Evolutionary conservation across 2,888 invertebrate genomes (phyloP).

Genomic region (Unio pictorum): DNA sequence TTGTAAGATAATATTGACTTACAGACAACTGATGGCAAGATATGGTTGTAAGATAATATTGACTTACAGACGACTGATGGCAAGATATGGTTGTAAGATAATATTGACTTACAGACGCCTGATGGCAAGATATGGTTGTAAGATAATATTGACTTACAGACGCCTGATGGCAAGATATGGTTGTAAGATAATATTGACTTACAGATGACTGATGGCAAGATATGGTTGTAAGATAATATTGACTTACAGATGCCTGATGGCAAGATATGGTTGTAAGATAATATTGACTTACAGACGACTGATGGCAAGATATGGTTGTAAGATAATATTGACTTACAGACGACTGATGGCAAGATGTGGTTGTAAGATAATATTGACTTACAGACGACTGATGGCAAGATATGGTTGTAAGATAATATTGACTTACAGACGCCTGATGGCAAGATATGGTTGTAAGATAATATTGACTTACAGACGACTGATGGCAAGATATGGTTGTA

Average conservation of each 20-base stretch:
- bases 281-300: slow-evolving; percentile 74
- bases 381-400: slow-evolving; percentile 74
- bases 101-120: slow-evolving; percentile 74
- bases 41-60: neutral
- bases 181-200: slow-evolving; percentile 47
- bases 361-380: slow-evolving; percentile 47
- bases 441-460: neutral
- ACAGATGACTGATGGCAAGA: slow-evolving; percentile 74
- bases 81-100: neutral
- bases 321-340: slow-evolving; percentile 71
- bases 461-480: slow-evolving; percentile 74
- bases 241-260: slow-evolving; percentile 75
- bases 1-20: slow-evolving; percentile 47
- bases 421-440: slow-evolving; percentile 75
- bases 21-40: slow-evolving; percentile 74
- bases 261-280: neutral
- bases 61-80: slow-evolving; percentile 75
- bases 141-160: slow-evolving; percentile 71
- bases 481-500: slow-evolving; percentile 58
- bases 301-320: slow-evolving; percentile 58
- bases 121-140: slow-evolving; percentile 58
- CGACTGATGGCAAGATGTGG: slow-evolving; percentile 71
- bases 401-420: neutral
- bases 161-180: slow-evolving; percentile 71
- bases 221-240: neutral